These are phyloP conservation scores for Drosophila pegasa DNA, from an alignment of 2,888 invertebrate genomes.

Conservation along the genomic window DNA sequence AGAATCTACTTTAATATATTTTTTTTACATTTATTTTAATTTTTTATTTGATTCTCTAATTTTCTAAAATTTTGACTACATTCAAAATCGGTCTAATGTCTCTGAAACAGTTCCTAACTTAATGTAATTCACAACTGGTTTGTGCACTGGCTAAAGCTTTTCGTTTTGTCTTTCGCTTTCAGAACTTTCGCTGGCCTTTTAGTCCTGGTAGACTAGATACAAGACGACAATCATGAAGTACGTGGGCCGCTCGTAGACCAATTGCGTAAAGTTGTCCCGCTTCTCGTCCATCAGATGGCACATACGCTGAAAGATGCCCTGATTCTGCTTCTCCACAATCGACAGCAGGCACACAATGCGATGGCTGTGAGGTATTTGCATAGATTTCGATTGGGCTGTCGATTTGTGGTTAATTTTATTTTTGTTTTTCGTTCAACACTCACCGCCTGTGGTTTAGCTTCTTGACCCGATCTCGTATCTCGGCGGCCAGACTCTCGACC, in stretches of 20 bases:
- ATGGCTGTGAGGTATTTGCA: constrained; percentile 67
- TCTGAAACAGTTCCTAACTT: constrained; percentile 23
- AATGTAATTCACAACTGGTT: constrained; percentile 37
- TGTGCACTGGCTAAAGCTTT: constrained; percentile 35
- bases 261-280: constrained; percentile 83
- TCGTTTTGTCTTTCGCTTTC: constrained; percentile 1
- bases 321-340: constrained; percentile 84
- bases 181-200: constrained; percentile 27
- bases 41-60: too few relatives aligned
- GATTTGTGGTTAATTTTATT: constrained; percentile 9
- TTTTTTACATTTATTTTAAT: neutral
- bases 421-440: constrained; percentile 23
- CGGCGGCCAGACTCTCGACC: constrained; percentile 81
- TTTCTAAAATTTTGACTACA: constrained; percentile 4
- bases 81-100: constrained; percentile 23
- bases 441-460: constrained; percentile 81
- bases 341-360: constrained; percentile 84
- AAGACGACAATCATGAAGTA: constrained; percentile 83
- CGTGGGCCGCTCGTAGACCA: constrained; percentile 82
- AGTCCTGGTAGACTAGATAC: constrained; percentile 83
- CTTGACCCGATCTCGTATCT: constrained; percentile 83
- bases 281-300: constrained; percentile 83
- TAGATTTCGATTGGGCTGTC: constrained; percentile 2
- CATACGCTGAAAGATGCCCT: constrained; percentile 83
- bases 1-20: neutral